Base-by-base conservation (phyloP, 2,888 invertebrate genomes). In the Frankliniella intonsa region DNA sequence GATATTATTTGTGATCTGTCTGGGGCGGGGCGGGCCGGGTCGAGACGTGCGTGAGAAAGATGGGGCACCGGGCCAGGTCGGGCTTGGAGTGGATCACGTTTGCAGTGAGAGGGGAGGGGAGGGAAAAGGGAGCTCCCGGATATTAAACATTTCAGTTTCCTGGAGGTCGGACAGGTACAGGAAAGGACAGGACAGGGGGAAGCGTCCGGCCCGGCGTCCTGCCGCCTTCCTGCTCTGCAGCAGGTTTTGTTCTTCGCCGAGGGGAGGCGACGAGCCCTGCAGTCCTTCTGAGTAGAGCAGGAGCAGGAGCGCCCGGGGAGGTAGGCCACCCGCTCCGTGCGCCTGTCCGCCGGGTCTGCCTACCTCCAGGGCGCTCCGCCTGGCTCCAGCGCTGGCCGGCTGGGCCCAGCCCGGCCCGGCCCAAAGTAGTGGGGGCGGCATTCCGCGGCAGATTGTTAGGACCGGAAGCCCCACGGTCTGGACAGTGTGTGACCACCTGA, bases 1-100 rank as follows among this genome's bases (percentile, higher is more conserved):
- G 69, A 76, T 76, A 76, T 76, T 76, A 76, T 76, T 76, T n/a
- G 69, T n/a, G 69, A 76, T 76, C 25, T 22, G 69, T 76, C 69
- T 25, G 69, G 25, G 25, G 0, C 14, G 2, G 55, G 55, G 51
- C 9, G 55, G 19, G 69, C 22, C n/a, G 69, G 9, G 22, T 69
- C n/a, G 69, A 0, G 65, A 19, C 62, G 19, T 19, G 5, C 19
- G 65, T 19, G 65, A 51, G 55, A 19, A 19, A 9, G 3, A 19
- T 55, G 55, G 55, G 55, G 14, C 51, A 14, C 51, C 51, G 51
- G 51, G 51, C 9, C 51, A 51, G 9, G 51, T 51, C n/a, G n/a
- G n/a, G n/a, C n/a, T n/a, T n/a, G n/a, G n/a, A n/a, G n/a, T n/a
- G 38, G 38, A 38, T 38, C 55, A 14, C 51, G 51, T 51, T 51